Conservation (phyloP, 2,797 vertebrate species). For the Alcedo atthis region DNA sequence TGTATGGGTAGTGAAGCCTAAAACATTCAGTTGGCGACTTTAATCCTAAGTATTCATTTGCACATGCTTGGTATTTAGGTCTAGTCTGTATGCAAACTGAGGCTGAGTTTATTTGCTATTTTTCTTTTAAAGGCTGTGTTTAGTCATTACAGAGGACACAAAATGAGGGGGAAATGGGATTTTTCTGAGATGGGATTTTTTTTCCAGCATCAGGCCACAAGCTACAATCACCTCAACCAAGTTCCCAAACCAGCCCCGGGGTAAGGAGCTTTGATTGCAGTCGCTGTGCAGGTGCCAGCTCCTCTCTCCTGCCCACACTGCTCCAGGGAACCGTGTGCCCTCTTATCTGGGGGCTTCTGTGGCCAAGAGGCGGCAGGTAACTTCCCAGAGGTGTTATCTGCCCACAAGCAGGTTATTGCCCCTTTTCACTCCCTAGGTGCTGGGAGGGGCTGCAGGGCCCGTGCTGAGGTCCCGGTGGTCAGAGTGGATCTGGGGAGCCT, state of each 20-base stretch:
- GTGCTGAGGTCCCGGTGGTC: fast-evolving
- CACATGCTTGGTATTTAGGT: neutral
- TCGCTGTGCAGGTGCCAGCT: fast-evolving
- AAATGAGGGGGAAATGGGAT: neutral
- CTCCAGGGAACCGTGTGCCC: neutral
- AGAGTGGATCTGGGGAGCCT: fast-evolving
- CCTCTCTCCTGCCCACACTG: fast-evolving
- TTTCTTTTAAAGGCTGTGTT: neutral
- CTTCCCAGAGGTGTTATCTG: neutral
- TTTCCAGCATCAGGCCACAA: neutral
- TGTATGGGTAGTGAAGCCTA: neutral
- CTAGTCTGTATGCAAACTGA: neutral
- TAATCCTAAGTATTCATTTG: neutral
- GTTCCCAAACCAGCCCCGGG: neutral
- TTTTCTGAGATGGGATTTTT: neutral
- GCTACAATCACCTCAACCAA: neutral
- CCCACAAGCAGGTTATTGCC: fast-evolving
- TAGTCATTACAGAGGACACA: neutral
- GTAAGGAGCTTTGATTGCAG: constrained; percentile 7
- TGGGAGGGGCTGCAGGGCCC: neutral
- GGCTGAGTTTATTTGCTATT: neutral
- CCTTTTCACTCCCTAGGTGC: neutral
- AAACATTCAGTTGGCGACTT: neutral
- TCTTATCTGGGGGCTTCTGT: neutral
- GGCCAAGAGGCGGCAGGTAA: neutral